A percentile compares a stretch with the other conserved stretches of the same genome.
phyloP scores from a whole-genome alignment of 2,113 vertebrate species.

The Oenanthe melanoleuca region DNA sequence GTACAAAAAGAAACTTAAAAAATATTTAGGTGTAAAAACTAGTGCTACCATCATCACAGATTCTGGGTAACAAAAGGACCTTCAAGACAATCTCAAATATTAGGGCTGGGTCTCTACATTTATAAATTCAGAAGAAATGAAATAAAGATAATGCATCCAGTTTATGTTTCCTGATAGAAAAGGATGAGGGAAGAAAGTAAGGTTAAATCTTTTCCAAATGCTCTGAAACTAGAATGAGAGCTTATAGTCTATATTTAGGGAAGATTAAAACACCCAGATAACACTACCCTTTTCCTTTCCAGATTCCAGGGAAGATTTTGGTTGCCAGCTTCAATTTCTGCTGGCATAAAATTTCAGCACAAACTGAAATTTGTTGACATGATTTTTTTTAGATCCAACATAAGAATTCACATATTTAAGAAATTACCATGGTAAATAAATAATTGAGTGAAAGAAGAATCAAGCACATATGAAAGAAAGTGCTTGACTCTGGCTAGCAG shows the following conservation, averaged over 20 bases:
- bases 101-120: neutral
- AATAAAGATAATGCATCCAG: neutral
- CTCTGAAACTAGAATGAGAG: neutral
- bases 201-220: conserved; percentile 1
- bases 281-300: neutral
- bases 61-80: neutral
- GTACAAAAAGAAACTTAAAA: neutral
- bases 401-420: neutral
- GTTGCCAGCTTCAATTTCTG: neutral
- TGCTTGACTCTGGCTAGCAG: neutral
- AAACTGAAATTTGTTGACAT: neutral
- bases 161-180: neutral
- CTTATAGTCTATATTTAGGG: neutral
- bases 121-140: neutral
- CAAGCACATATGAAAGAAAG: neutral
- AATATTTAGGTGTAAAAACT: neutral
- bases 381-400: neutral
- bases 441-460: neutral
- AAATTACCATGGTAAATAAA: neutral
- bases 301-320: neutral
- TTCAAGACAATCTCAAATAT: neutral
- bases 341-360: neutral
- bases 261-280: conserved; percentile 2
- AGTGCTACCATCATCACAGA: neutral
- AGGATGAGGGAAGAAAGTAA: neutral